A percentile compares a stretch with the other conserved stretches of the same genome.
phyloP scores from a whole-genome alignment of 2,113 vertebrate genomes.

The Mustela nigripes region DNA sequence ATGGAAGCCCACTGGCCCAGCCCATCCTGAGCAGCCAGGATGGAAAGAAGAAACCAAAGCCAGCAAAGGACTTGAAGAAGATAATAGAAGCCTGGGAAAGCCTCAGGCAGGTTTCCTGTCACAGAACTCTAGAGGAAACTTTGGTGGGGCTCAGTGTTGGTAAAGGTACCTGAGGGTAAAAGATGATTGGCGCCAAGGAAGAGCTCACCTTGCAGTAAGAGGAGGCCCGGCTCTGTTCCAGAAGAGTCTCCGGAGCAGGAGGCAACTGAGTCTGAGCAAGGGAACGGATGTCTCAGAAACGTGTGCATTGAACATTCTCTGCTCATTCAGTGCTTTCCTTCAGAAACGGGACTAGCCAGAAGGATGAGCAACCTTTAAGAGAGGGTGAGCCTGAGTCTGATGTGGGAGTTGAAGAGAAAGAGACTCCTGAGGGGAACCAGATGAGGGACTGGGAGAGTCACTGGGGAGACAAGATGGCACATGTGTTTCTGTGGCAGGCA shows the following conservation, averaged over 20 bases:
- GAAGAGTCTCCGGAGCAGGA: background rate
- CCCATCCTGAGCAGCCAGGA: background rate
- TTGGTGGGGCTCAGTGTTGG: background rate
- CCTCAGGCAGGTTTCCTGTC: no score
- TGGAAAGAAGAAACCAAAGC: background rate
- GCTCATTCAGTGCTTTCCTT: background rate
- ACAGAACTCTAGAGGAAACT: background rate
- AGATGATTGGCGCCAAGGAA: no score
- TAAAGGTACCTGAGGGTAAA: background rate
- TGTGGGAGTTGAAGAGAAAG: background rate
- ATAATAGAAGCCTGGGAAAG: no score
- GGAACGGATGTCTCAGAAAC: no score
- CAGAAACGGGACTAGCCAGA: background rate
- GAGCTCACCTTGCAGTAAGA: background rate
- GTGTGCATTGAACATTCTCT: background rate
- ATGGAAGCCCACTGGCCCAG: background rate
- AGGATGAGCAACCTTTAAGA: background rate
- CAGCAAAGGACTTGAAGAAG: background rate
- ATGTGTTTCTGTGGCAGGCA: accelerated
- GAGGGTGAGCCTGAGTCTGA: background rate
- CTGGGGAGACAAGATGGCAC: background rate
- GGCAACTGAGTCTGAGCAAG: background rate
- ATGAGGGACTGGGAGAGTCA: background rate
- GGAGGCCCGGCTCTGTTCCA: background rate
- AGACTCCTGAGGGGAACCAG: background rate